A percentile compares a stretch with the other conserved stretches of the same genome.
phyloP scores from a whole-genome alignment of 1,140 invertebrate genomes.

The Drosophila watanabei region DNA sequence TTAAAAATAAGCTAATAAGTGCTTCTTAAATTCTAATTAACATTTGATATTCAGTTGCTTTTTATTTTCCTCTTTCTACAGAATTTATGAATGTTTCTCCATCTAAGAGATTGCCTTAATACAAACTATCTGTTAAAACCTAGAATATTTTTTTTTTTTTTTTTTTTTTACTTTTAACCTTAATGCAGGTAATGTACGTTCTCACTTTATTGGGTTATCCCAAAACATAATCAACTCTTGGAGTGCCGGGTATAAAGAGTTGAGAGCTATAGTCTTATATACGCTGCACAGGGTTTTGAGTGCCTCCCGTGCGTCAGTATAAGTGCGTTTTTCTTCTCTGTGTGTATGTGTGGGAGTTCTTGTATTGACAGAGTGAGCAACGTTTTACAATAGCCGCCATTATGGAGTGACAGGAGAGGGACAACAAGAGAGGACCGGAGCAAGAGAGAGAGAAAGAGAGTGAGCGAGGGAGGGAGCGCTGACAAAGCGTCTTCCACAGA shows the following conservation, averaged over 20 bases:
- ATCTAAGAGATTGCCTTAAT: neutral
- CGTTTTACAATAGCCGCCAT: slow-evolving; percentile 57
- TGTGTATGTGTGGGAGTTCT: slow-evolving; percentile 58
- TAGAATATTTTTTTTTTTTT: neutral
- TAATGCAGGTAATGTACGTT: neutral
- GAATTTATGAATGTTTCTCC: neutral
- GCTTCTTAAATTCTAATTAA: neutral
- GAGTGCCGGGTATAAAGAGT: slow-evolving; percentile 26
- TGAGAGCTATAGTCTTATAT: slow-evolving; percentile 21
- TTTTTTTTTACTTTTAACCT: neutral
- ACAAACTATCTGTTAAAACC: neutral
- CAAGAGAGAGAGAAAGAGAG: slow-evolving; percentile 5
- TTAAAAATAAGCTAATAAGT: neutral
- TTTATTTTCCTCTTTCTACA: neutral
- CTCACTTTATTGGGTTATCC: slow-evolving; percentile 2
- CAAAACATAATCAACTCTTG: neutral
- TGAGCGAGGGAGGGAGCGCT: slow-evolving; percentile 33
- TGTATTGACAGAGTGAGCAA: slow-evolving; percentile 57
- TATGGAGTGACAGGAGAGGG: slow-evolving; percentile 35
- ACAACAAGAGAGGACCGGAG: neutral
- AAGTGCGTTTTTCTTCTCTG: slow-evolving; percentile 10
- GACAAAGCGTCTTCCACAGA: slow-evolving; percentile 65
- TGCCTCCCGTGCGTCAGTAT: slow-evolving; percentile 20
- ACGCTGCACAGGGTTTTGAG: slow-evolving; percentile 8
- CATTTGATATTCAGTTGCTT: neutral